Percentiles rank a stretch among this genome's conserved stretches.
phyloP scores from a whole-genome alignment of 2,888 invertebrate genomes.

The Cephus pulcher region DNA sequence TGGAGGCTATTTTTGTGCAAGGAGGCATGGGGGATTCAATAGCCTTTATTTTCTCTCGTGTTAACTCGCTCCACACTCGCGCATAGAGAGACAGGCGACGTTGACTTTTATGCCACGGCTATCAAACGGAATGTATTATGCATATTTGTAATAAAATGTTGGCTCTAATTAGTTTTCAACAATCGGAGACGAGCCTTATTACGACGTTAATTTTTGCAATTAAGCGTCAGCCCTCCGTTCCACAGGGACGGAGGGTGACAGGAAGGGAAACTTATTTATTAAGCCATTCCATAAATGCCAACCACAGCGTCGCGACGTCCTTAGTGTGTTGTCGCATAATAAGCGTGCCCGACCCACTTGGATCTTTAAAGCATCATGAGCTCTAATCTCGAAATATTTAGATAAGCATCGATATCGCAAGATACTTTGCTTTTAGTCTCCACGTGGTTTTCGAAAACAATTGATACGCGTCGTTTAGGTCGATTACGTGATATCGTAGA shows the following conservation, averaged over 20 bases:
- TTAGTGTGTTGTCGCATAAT: background rate
- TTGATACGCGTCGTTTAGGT: background rate
- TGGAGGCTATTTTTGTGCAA: constrained; percentile 64
- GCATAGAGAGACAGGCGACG: constrained; percentile 20
- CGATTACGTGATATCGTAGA: background rate
- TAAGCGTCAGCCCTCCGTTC: constrained; percentile 39
- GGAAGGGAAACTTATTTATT: constrained; percentile 21
- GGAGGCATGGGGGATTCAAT: constrained; percentile 55
- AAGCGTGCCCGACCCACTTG: background rate
- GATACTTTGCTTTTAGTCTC: background rate
- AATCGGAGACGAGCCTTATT: constrained; percentile 38
- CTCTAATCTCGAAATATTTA: background rate
- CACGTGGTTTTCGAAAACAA: background rate
- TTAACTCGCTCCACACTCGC: constrained; percentile 44
- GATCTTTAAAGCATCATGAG: background rate
- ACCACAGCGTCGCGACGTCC: background rate
- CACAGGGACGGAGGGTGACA: background rate
- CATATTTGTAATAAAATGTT: constrained; percentile 12
- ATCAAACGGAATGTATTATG: constrained; percentile 10
- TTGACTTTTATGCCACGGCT: constrained; percentile 3
- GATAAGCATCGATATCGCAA: background rate
- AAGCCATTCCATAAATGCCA: constrained; percentile 8
- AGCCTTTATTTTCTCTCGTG: constrained; percentile 62
- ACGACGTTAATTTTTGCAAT: constrained; percentile 57
- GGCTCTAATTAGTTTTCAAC: constrained; percentile 59